A percentile compares a stretch with the other conserved stretches of the same genome.
Evolutionary conservation across 2,797 vertebrate genomes (phyloP).

Genomic region (Macropus fuliginosus): DNA sequence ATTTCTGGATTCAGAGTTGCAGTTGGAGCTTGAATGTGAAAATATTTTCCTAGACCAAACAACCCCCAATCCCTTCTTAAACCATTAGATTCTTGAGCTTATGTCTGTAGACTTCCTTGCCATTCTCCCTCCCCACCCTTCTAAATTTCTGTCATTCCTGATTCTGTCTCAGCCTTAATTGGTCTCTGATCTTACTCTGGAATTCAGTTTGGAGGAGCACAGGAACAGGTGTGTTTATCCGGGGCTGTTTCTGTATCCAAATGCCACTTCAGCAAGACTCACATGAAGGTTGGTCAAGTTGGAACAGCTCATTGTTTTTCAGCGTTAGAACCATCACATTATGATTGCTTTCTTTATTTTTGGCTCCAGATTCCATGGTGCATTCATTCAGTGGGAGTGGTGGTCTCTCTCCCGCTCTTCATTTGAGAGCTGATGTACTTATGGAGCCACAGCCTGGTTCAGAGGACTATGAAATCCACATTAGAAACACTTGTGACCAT

Average conservation of each 20-base stretch:
- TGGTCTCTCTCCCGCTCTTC: conserved; percentile 9
- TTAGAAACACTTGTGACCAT: conserved; percentile 15
- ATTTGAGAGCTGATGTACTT: conserved; percentile 9
- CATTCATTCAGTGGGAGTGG: background rate
- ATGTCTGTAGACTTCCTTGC: background rate
- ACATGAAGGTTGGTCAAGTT: background rate
- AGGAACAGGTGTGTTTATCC: background rate
- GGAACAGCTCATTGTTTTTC: background rate
- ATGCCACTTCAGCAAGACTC: background rate
- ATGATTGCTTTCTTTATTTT: conserved; percentile 27
- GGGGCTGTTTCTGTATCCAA: background rate
- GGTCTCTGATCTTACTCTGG: conserved; percentile 6
- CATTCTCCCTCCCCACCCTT: background rate
- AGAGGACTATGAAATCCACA: conserved; percentile 27
- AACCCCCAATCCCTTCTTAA: background rate
- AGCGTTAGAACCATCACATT: background rate
- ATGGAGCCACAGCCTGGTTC: conserved; percentile 22
- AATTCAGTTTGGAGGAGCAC: conserved; percentile 21
- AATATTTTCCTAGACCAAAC: background rate
- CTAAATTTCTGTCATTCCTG: background rate
- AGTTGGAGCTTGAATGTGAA: background rate
- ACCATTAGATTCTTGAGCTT: background rate
- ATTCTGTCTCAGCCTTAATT: conserved; percentile 7
- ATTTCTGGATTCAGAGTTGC: background rate
- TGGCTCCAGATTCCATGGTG: conserved; percentile 20